These are phyloP conservation scores for Apis dorsata DNA, from an alignment of 1,140 invertebrate genomes.

Conservation along the genomic window DNA sequence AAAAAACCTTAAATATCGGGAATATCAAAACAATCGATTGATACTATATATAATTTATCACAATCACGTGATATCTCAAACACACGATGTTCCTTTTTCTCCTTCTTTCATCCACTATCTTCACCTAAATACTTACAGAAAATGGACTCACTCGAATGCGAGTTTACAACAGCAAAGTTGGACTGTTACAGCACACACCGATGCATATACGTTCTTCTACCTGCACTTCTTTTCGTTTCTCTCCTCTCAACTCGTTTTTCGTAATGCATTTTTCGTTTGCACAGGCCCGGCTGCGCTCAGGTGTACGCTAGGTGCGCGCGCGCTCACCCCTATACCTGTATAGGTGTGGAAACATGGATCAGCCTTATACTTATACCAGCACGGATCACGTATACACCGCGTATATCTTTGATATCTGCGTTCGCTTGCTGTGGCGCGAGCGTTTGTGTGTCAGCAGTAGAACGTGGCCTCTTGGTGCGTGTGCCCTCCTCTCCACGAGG, in stretches of 20 bases:
- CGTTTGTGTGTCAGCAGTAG: constrained; percentile 52
- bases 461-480: constrained; percentile 21
- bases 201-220: not conserved
- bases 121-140: too few relatives aligned
- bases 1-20: too few relatives aligned
- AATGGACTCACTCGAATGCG: not conserved
- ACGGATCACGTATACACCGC: not conserved
- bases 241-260: not conserved
- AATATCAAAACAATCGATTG: too few relatives aligned
- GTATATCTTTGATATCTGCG: constrained; percentile 36
- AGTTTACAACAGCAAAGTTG: not conserved
- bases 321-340: not conserved
- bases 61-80: too few relatives aligned
- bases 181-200: not conserved
- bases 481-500: constrained; percentile 24
- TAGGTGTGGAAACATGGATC: not conserved
- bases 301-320: not conserved
- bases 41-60: too few relatives aligned
- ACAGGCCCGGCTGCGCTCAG: not conserved
- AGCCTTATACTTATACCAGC: not conserved
- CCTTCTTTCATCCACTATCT: too few relatives aligned
- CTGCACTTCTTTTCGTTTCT: not conserved
- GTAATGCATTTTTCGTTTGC: constrained; percentile 29
- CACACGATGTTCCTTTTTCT: too few relatives aligned
- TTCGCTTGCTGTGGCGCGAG: not conserved